Percentiles rank a stretch among this genome's conserved stretches.
Evolutionary conservation across 2,113 vertebrate genomes (phyloP).

Genomic region (Uropsilus gracilis): DNA sequence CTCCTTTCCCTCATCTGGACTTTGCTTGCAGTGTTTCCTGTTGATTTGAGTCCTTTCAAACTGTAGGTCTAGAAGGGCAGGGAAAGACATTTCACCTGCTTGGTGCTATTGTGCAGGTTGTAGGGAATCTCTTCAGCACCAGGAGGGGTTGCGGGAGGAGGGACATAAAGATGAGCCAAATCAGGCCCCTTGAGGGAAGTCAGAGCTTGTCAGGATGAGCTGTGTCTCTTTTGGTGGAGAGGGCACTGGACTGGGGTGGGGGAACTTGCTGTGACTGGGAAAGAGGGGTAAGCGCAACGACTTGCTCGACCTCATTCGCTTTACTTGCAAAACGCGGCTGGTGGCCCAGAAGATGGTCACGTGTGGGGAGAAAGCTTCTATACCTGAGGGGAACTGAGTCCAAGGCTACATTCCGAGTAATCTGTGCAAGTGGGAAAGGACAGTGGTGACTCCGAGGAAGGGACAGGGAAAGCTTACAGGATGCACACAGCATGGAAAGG

Average conservation of each 20-base stretch:
- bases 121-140: background rate
- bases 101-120: background rate
- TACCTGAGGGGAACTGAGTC: background rate
- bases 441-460: background rate
- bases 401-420: background rate
- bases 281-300: background rate
- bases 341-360: background rate
- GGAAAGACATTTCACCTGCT: background rate
- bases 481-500: background rate
- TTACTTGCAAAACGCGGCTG: background rate
- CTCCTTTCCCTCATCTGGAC: background rate
- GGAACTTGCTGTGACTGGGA: background rate
- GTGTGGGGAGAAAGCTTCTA: background rate
- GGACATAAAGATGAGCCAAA: background rate
- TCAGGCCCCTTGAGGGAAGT: background rate
- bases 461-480: background rate
- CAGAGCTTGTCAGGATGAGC: background rate
- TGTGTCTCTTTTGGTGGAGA: background rate
- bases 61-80: background rate
- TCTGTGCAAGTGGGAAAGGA: background rate
- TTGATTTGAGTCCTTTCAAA: background rate
- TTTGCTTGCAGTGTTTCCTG: background rate
- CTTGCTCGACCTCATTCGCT: background rate
- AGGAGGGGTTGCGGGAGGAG: background rate
- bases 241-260: background rate